These are phyloP conservation scores for Nixonia krombeini DNA, from an alignment of 1,140 invertebrate species.

Conservation along the genomic window DNA sequence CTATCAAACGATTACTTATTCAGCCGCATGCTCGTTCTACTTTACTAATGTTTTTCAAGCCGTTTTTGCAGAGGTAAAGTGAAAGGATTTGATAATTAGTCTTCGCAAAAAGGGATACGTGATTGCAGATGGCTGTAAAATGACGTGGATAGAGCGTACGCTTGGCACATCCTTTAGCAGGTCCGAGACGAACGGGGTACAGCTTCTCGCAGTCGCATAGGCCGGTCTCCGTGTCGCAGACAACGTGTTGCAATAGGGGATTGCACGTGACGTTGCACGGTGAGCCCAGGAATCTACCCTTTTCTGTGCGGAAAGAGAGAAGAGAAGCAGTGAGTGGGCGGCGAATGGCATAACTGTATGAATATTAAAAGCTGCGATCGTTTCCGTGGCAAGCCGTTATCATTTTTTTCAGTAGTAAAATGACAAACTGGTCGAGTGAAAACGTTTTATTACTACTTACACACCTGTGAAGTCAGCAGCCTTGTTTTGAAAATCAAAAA, in stretches of 20 bases:
- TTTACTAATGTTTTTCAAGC: no score
- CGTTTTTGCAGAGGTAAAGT: no score
- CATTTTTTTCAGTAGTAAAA: no score
- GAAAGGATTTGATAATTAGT: conserved; percentile 8
- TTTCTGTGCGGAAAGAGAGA: conserved; percentile 70
- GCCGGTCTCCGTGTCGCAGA: conserved; percentile 79
- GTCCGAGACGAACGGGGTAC: conserved; percentile 82
- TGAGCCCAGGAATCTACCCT: conserved; percentile 82
- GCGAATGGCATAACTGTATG: background rate
- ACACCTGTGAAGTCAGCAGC: no score
- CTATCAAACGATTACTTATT: no score
- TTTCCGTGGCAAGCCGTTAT: no score
- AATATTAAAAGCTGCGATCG: conserved; percentile 1
- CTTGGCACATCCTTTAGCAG: conserved; percentile 84
- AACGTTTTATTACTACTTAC: no score
- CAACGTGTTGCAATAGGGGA: conserved; percentile 79
- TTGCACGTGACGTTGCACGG: conserved; percentile 82
- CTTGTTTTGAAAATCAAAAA: no score
- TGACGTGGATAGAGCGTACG: conserved; percentile 74
- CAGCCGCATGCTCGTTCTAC: no score
- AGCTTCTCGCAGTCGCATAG: conserved; percentile 83
- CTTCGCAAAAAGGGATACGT: background rate
- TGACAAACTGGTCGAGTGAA: no score
- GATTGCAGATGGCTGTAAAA: background rate
- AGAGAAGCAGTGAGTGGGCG: background rate